Evolutionary conservation across 2,797 vertebrate species (phyloP).

Genomic region (Hypotaenidia okinawae): DNA sequence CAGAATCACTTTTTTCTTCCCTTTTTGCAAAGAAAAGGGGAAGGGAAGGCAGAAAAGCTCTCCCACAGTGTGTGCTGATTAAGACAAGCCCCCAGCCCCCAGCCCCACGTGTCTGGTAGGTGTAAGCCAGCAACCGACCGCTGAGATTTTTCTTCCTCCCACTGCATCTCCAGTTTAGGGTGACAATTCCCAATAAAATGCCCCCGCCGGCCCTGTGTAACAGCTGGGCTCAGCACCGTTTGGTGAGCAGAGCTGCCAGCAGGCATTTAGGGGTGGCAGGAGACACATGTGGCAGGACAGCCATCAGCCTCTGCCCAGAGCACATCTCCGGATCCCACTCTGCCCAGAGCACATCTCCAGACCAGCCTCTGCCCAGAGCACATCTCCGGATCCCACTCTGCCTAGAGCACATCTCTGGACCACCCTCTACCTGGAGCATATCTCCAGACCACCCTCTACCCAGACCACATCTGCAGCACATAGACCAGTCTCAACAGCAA

Average conservation of each 20-base stretch:
- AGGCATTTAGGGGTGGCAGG: background rate
- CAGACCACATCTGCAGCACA: accelerated
- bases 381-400: background rate
- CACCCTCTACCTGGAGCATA: too few species aligned
- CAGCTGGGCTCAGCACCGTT: background rate
- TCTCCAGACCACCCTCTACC: background rate
- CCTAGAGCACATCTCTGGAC: background rate
- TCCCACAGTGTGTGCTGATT: background rate
- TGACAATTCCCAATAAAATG: background rate
- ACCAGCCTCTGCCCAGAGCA: too few species aligned
- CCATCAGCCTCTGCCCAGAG: background rate
- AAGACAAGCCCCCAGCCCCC: background rate
- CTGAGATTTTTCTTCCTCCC: background rate
- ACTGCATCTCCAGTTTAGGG: background rate
- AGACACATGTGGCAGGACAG: background rate
- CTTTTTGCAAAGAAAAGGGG: background rate
- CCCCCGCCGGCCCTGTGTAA: accelerated
- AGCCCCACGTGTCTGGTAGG: background rate
- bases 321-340: too few species aligned
- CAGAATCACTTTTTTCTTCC: background rate
- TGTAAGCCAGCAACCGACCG: background rate
- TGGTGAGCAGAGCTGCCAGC: background rate
- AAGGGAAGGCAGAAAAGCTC: background rate
- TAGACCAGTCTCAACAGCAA: background rate
- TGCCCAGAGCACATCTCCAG: too few species aligned